phyloP scores from a whole-genome alignment of 2,797 vertebrate species.

The Acanthopagrus latus region DNA sequence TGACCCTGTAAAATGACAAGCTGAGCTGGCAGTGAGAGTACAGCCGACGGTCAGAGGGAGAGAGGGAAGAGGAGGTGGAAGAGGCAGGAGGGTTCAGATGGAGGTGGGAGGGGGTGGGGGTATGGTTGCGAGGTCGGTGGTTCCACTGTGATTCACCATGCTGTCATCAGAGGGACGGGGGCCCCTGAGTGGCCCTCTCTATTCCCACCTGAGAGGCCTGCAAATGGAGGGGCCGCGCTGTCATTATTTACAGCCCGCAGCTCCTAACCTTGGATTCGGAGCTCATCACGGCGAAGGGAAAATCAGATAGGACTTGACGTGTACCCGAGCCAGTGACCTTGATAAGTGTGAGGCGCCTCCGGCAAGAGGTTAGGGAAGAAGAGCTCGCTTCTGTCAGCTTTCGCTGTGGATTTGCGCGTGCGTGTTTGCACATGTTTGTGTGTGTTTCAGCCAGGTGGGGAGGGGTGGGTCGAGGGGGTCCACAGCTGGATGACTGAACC shows the following conservation, averaged over 20 bases:
- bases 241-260: slow-evolving; percentile 85
- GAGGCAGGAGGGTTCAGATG: slow-evolving; percentile 62
- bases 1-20: slow-evolving; percentile 85
- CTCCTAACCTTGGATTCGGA: slow-evolving; percentile 83
- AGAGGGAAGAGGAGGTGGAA: slow-evolving; percentile 51
- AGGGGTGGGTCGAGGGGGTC: not conserved
- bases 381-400: slow-evolving; percentile 64
- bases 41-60: slow-evolving; percentile 67
- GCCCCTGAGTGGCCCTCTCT: slow-evolving; percentile 75
- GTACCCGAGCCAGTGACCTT: slow-evolving; percentile 83
- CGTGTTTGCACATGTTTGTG: slow-evolving; percentile 35
- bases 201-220: slow-evolving; percentile 83
- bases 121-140: slow-evolving; percentile 51
- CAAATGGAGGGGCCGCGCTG: slow-evolving; percentile 79
- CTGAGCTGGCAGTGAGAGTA: slow-evolving; percentile 82
- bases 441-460: slow-evolving; percentile 55
- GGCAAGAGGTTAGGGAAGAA: slow-evolving; percentile 78
- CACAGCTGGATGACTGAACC: slow-evolving; percentile 58
- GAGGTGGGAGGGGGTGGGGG: slow-evolving; percentile 29
- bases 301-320: slow-evolving; percentile 85
- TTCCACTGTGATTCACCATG: slow-evolving; percentile 76
- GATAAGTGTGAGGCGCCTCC: slow-evolving; percentile 82
- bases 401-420: slow-evolving; percentile 49
- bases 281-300: slow-evolving; percentile 76
- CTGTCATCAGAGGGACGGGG: slow-evolving; percentile 74